These are phyloP conservation scores for Temnothorax unifasciatus DNA, from an alignment of 2,888 invertebrate species.

Conservation along the genomic window DNA sequence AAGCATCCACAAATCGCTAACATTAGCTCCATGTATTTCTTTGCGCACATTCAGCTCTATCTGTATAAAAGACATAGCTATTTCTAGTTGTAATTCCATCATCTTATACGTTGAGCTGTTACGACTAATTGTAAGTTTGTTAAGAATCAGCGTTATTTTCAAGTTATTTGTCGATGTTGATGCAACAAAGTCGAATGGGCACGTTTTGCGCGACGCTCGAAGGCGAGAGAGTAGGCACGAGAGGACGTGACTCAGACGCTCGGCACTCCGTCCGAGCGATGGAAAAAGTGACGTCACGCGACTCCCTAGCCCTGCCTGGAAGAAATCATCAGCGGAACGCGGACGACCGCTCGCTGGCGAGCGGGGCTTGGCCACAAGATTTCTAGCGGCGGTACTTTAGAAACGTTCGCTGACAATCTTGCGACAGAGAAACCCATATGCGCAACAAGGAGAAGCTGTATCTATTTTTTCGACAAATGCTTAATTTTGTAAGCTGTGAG, in stretches of 20 bases:
- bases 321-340: constrained; percentile 82
- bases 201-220: constrained; percentile 17
- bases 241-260: constrained; percentile 83
- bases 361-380: constrained; percentile 4
- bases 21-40: constrained; percentile 7
- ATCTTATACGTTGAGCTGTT: not conserved
- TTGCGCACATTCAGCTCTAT: not conserved
- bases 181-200: constrained; percentile 29
- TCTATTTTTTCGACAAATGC: not conserved
- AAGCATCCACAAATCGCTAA: constrained; percentile 63
- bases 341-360: constrained; percentile 68
- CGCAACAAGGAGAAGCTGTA: constrained; percentile 5
- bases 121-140: not conserved
- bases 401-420: constrained; percentile 38
- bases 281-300: constrained; percentile 83
- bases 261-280: constrained; percentile 81
- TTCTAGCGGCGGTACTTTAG: constrained; percentile 30
- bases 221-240: constrained; percentile 69
- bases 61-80: not conserved
- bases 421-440: constrained; percentile 74
- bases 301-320: constrained; percentile 76
- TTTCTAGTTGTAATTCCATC: constrained; percentile 9
- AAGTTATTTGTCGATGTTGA: constrained; percentile 27
- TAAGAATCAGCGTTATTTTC: constrained; percentile 25
- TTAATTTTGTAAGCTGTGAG: not conserved